Evolutionary conservation across 2,888 invertebrate genomes (phyloP).

Genomic region (Metellina segmentata): DNA sequence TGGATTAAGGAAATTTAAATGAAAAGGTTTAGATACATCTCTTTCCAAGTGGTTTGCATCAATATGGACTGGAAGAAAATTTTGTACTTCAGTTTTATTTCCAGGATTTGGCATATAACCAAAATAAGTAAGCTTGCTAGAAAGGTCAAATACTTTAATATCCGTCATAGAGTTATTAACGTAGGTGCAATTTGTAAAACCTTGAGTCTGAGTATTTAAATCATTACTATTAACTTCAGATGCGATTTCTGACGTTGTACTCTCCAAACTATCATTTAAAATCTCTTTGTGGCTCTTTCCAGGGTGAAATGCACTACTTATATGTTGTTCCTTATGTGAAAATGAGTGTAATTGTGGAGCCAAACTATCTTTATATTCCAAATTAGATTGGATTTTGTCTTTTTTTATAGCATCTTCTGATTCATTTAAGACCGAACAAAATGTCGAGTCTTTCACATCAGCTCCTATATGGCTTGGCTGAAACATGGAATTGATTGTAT

Average conservation of each 20-base stretch:
- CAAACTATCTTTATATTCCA: background rate
- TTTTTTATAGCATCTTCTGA: background rate
- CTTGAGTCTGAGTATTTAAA: background rate
- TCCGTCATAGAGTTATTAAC: background rate
- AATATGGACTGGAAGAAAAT: too few species aligned
- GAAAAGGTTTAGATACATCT: too few species aligned
- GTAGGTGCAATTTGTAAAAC: background rate
- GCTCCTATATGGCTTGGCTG: constrained; percentile 10
- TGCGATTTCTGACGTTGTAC: background rate
- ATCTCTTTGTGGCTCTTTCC: constrained; percentile 1
- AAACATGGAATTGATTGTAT: constrained; percentile 59
- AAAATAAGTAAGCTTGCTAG: constrained; percentile 30
- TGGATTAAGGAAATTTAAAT: too few species aligned
- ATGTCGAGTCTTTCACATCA: background rate
- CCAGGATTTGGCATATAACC: background rate
- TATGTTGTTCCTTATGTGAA: too few species aligned
- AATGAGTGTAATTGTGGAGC: too few species aligned
- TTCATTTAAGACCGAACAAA: background rate
- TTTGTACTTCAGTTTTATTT: too few species aligned
- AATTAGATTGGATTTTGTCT: background rate
- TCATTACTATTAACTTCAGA: background rate
- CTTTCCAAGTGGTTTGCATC: too few species aligned
- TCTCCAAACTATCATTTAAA: constrained; percentile 64
- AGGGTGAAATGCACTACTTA: background rate
- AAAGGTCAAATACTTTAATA: constrained; percentile 11